Conservation (phyloP, 2,113 vertebrate species). For the Gobiocypris rarus region DNA sequence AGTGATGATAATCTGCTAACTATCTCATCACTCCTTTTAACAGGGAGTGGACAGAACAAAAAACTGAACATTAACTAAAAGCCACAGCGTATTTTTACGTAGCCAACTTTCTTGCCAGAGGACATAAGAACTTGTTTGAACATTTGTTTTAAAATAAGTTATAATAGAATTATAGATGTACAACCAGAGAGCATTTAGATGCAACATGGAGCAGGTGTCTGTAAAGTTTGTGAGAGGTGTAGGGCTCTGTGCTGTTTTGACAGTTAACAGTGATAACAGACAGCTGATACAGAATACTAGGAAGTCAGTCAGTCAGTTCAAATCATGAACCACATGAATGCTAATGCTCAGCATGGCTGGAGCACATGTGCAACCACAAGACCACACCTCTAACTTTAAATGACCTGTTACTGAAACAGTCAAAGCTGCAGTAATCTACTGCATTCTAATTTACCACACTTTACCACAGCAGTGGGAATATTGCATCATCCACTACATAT, state of each 20-base stretch:
- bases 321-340: neutral
- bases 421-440: neutral
- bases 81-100: no score
- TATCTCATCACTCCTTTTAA: no score
- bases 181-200: neutral
- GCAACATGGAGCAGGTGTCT: neutral
- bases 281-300: neutral
- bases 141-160: no score
- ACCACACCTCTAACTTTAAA: neutral
- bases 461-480: neutral
- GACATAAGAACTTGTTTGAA: no score
- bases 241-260: no score
- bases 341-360: neutral
- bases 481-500: neutral
- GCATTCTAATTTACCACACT: neutral
- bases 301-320: neutral
- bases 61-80: no score
- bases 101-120: no score
- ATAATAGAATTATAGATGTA: no score
- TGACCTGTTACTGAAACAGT: neutral
- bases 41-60: no score
- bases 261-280: neutral
- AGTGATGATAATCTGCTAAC: no score
- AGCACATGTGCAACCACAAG: neutral
- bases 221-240: neutral